Conservation (phyloP, 2,113 vertebrate genomes). For the Aspidoscelis tigris region DNA sequence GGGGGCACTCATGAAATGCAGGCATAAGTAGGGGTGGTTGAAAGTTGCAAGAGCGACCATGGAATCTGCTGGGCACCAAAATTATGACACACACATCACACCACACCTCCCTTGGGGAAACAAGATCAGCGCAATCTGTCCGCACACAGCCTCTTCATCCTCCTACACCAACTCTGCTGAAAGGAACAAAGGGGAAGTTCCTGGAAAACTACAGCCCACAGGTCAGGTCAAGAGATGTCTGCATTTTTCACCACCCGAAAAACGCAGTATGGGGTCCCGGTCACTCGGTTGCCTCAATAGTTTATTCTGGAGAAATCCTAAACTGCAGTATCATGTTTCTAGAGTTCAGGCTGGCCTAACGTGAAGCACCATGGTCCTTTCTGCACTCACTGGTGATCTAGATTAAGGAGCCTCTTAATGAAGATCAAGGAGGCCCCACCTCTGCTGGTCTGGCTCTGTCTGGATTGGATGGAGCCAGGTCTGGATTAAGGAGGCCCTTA, state of each 20-base stretch:
- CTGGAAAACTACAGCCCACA: too few relatives aligned
- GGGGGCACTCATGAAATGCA: too few relatives aligned
- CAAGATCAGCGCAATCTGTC: neutral
- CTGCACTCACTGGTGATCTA: too few relatives aligned
- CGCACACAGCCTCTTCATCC: neutral
- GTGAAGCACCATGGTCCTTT: too few relatives aligned
- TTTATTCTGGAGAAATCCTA: neutral
- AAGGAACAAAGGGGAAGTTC: neutral
- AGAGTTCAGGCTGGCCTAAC: neutral
- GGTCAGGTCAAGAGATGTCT: neutral
- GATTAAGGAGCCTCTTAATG: too few relatives aligned
- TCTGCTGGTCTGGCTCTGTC: too few relatives aligned
- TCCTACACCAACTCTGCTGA: neutral
- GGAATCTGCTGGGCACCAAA: neutral
- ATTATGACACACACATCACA: neutral
- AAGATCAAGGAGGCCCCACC: too few relatives aligned
- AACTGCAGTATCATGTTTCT: neutral
- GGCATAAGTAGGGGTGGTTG: too few relatives aligned
- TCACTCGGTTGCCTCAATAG: neutral
- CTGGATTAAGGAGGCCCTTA: too few relatives aligned
- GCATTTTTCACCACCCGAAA: neutral
- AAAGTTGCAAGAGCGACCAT: too few relatives aligned
- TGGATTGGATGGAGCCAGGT: too few relatives aligned
- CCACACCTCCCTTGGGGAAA: too few relatives aligned
- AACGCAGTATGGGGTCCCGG: neutral